Percentiles rank a stretch among this genome's conserved stretches.
These are phyloP conservation scores for Galago senegalensis DNA, from an alignment of 2,797 vertebrate species.

Conservation along the genomic window DNA sequence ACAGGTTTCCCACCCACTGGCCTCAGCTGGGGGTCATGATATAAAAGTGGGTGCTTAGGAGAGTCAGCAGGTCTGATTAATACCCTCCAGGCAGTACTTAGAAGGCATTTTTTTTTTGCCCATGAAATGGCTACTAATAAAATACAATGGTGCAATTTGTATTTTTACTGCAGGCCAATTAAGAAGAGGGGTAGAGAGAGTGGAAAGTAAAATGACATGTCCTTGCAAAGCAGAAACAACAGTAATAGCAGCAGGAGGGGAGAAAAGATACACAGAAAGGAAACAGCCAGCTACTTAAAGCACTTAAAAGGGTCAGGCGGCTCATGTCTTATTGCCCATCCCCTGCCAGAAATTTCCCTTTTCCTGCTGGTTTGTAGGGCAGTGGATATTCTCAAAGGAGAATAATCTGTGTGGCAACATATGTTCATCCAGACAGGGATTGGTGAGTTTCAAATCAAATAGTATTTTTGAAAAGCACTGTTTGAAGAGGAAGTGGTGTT, in stretches of 20 bases:
- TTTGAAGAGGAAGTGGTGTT: not conserved
- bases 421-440: conserved; percentile 51
- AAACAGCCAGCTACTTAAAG: conserved; percentile 43
- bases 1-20: conserved; percentile 56
- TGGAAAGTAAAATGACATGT: conserved; percentile 74
- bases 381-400: conserved; percentile 59
- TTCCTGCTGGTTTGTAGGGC: conserved; percentile 57
- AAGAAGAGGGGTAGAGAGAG: conserved; percentile 78
- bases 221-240: conserved; percentile 80
- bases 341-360: conserved; percentile 50
- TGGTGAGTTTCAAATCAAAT: conserved; percentile 71
- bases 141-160: conserved; percentile 75
- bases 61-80: conserved; percentile 81
- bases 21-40: conserved; percentile 4
- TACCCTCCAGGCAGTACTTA: conserved; percentile 75
- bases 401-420: conserved; percentile 44
- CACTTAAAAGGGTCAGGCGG: conserved; percentile 58
- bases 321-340: conserved; percentile 9
- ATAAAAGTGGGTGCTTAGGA: conserved; percentile 78
- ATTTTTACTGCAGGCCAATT: conserved; percentile 86
- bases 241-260: conserved; percentile 52
- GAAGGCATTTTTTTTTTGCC: conserved; percentile 76
- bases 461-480: not conserved
- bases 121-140: conserved; percentile 77
- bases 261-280: not conserved